Base-by-base conservation (phyloP, 2,888 invertebrate species). In the Ochropacha duplaris region DNA sequence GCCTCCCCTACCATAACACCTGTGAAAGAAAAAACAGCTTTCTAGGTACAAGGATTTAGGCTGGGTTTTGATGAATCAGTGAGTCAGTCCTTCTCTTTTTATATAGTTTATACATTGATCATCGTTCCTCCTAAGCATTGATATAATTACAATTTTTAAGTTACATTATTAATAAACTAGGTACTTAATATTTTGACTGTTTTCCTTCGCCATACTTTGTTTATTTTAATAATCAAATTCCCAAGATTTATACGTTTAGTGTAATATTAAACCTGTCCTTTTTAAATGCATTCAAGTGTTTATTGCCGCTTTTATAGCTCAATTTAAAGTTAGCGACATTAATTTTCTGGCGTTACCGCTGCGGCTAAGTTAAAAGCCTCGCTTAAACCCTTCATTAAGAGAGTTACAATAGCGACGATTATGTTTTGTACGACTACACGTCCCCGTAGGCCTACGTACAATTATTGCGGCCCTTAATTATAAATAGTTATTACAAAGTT, bases 261-360 rank as follows among this genome's bases (percentile, higher is more conserved):
- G 56, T 70, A 72, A 31, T 60, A 69, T 61, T 61, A 65, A 69
- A 66, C 68, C 64, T 66, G 72, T 65, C 61, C 71, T 62, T 64
- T 62, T 61, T 61, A 44, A 55, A 66, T 61, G 58, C 51, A 55
- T 58, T 69, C 62, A 65, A 58, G 59, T 68, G 72, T 51, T 70
- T 66, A 67, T 67, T 65, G 60, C 57, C 61, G 61, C 62, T 68
- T 68, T 66, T 55, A 59, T 76, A 74, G 65, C 71, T 66, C 69
- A 74, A 72, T 59, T 55, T 59, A 49, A 59, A 63, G 49, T 65
- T 65, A 57, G 54, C 61, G 58, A 69, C 69, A 62, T 61, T 62
- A 68, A 69, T 65, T 68, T 66, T 61, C 64, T 58, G 62, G 34
- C 36, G 34, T 36, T 39, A 39, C 16, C 60, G 63, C 56, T 63